These are phyloP conservation scores for Metaphire vulgaris DNA, from an alignment of 1,140 invertebrate species.

Conservation along the genomic window DNA sequence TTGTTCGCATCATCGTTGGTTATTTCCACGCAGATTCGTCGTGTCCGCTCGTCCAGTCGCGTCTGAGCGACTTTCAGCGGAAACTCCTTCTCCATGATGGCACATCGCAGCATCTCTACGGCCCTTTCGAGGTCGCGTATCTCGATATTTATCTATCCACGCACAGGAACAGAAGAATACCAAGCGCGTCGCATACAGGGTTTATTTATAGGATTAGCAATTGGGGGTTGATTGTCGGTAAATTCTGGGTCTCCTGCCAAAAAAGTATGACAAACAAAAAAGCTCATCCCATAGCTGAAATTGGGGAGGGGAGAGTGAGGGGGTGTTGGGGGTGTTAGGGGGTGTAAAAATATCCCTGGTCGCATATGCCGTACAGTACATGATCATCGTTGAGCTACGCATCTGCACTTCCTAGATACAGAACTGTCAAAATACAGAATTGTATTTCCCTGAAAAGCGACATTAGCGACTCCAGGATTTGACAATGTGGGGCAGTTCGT, in stretches of 20 bases:
- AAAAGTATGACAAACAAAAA: too few species aligned
- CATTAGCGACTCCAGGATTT: too few species aligned
- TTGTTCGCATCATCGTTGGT: constrained; percentile 76
- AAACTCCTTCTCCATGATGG: constrained; percentile 75
- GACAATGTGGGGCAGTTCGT: too few species aligned
- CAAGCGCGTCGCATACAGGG: too few species aligned
- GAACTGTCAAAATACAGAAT: not conserved
- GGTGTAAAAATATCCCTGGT: too few species aligned
- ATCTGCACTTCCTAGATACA: not conserved
- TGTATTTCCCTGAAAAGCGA: not conserved
- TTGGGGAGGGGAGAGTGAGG: too few species aligned
- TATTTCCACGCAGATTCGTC: constrained; percentile 76
- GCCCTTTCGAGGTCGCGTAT: constrained; percentile 81
- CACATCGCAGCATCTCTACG: constrained; percentile 72
- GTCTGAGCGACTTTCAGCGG: constrained; percentile 87
- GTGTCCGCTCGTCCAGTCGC: constrained; percentile 72
- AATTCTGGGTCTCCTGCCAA: too few species aligned
- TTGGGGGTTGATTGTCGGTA: too few species aligned
- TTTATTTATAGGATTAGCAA: too few species aligned
- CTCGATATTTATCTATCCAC: constrained; percentile 69
- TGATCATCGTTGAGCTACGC: not conserved
- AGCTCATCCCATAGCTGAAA: too few species aligned
- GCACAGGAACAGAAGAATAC: constrained; percentile 4
- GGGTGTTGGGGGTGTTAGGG: too few species aligned
- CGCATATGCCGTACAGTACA: not conserved